Conservation (phyloP, 2,888 invertebrate species). For the Meliscaeva auricollis region DNA sequence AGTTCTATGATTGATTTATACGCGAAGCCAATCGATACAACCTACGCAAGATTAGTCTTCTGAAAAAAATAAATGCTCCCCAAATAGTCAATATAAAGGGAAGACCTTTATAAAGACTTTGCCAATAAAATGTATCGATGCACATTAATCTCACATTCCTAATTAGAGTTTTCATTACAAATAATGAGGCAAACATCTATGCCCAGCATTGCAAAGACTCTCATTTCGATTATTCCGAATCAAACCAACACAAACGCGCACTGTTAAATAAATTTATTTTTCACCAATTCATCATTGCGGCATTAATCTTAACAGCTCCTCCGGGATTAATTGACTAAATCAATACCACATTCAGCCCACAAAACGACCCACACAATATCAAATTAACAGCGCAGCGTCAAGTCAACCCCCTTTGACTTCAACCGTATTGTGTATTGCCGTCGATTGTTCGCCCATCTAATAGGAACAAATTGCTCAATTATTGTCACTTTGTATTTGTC, state of each 20-base stretch:
- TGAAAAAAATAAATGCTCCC: too few relatives aligned
- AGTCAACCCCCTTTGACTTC: slow-evolving; percentile 55
- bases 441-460: slow-evolving; percentile 38
- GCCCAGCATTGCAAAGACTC: not conserved
- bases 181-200: slow-evolving; percentile 57
- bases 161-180: slow-evolving; percentile 56
- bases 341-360: slow-evolving; percentile 69
- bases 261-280: slow-evolving; percentile 46
- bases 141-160: slow-evolving; percentile 52
- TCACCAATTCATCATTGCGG: slow-evolving; percentile 68
- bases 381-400: slow-evolving; percentile 37
- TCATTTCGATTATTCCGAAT: not conserved
- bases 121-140: not conserved
- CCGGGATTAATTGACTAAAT: slow-evolving; percentile 71
- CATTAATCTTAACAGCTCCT: slow-evolving; percentile 69
- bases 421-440: not conserved
- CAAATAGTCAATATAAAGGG: too few relatives aligned
- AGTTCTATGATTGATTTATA: too few relatives aligned
- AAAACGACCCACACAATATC: slow-evolving; percentile 69
- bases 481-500: slow-evolving; percentile 71
- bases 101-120: too few relatives aligned
- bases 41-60: too few relatives aligned
- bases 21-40: too few relatives aligned
- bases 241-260: not conserved
- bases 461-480: slow-evolving; percentile 76